These are phyloP conservation scores for Gymnodraco acuticeps DNA, from an alignment of 2,797 vertebrate genomes.

Conservation along the genomic window DNA sequence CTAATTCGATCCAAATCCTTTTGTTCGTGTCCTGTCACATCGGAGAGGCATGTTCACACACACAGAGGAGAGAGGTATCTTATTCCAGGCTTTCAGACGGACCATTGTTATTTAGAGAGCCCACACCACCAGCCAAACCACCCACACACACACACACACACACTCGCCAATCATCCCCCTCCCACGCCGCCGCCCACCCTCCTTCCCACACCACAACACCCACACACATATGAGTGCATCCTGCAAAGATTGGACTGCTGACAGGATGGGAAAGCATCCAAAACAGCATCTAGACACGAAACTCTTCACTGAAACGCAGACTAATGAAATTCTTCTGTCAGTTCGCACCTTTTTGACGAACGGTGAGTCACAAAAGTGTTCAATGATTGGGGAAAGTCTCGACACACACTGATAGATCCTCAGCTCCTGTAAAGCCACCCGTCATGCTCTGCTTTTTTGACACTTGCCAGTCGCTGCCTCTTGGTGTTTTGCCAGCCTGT, in stretches of 20 bases:
- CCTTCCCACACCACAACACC: conserved; percentile 47
- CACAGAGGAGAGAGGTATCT: conserved; percentile 38
- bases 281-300: conserved; percentile 55
- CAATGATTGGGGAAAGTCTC: conserved; percentile 6
- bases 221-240: conserved; percentile 16
- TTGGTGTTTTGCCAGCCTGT: conserved; percentile 29
- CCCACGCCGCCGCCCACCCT: conserved; percentile 60
- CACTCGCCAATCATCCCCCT: conserved; percentile 57
- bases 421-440: conserved; percentile 8
- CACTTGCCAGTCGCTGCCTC: conserved; percentile 14
- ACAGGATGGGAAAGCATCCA: conserved; percentile 55
- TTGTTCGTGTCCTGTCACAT: conserved; percentile 69
- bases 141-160: conserved; percentile 25
- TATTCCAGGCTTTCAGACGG: conserved; percentile 60
- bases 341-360: conserved; percentile 36
- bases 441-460: conserved; percentile 28
- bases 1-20: conserved; percentile 71
- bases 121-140: conserved; percentile 52
- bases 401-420: background rate
- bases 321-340: conserved; percentile 48
- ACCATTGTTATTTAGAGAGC: conserved; percentile 72
- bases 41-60: conserved; percentile 35
- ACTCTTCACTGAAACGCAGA: conserved; percentile 39
- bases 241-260: conserved; percentile 42
- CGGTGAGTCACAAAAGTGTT: conserved; percentile 21